These are phyloP conservation scores for Dicranocentrus wangi DNA, from an alignment of 2,888 invertebrate genomes.

Conservation along the genomic window DNA sequence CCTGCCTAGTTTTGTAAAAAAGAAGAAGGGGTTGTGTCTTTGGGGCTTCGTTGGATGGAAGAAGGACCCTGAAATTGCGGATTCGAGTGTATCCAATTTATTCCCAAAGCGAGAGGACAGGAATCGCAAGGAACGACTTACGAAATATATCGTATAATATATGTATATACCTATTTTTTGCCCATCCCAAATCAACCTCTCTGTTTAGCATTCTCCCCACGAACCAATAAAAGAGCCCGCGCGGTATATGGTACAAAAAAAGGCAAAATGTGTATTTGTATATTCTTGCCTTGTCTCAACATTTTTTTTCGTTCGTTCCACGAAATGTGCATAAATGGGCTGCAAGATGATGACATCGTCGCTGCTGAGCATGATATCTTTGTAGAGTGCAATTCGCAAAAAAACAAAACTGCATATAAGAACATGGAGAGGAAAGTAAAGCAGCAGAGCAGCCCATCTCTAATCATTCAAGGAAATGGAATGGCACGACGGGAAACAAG, in stretches of 20 bases:
- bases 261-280: conserved; percentile 24
- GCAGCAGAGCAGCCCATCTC: no score
- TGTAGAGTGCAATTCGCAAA: neutral
- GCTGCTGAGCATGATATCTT: neutral
- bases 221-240: conserved; percentile 42
- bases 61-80: neutral
- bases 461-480: neutral
- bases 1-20: no score
- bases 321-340: neutral
- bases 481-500: neutral
- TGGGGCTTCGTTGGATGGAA: neutral
- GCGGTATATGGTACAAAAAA: conserved; percentile 1
- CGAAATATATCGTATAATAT: neutral
- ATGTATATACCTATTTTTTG: no score
- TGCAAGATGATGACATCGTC: conserved; percentile 10
- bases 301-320: conserved; percentile 5
- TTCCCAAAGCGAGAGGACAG: conserved; percentile 27
- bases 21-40: neutral
- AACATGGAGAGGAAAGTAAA: no score
- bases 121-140: neutral
- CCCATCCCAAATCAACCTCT: no score
- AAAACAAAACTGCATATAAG: neutral
- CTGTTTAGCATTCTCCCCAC: conserved; percentile 41
- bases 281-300: neutral
- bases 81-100: conserved; percentile 41